Conservation (phyloP, 1,140 invertebrate species). For the Drosophila elegans region DNA sequence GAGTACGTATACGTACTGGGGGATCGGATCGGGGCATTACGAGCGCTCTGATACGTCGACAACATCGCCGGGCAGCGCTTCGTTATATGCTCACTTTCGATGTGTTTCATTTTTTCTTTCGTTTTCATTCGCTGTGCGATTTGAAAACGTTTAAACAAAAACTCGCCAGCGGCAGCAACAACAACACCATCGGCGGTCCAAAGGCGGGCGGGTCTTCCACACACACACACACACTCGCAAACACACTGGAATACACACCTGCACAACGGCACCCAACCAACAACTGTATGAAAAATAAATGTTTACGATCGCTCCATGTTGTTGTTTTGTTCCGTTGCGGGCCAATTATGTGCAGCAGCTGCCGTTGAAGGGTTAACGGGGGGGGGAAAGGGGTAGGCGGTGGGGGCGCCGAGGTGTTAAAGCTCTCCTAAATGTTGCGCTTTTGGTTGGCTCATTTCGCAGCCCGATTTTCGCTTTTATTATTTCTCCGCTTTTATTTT, state of each 20-base stretch:
- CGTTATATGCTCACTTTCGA: constrained; percentile 79
- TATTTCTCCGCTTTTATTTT: constrained; percentile 22
- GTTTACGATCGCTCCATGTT: constrained; percentile 57
- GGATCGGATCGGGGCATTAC: constrained; percentile 12
- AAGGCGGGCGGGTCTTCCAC: constrained; percentile 78
- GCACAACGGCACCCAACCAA: constrained; percentile 11
- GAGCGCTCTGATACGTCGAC: constrained; percentile 75
- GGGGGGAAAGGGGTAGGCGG: constrained; percentile 1
- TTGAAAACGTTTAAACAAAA: constrained; percentile 82
- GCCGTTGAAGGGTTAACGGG: constrained; percentile 53
- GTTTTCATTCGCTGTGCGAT: constrained; percentile 83
- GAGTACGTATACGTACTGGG: neutral
- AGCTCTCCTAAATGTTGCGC: constrained; percentile 33
- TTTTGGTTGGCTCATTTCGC: constrained; percentile 16
- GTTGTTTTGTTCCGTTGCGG: constrained; percentile 40
- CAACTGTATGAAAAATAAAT: constrained; percentile 67
- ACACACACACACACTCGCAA: constrained; percentile 35
- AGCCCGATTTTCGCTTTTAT: constrained; percentile 20
- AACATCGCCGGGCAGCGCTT: constrained; percentile 54
- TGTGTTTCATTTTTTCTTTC: constrained; percentile 84
- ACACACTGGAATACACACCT: constrained; percentile 44
- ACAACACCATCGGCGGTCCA: constrained; percentile 43
- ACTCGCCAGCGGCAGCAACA: constrained; percentile 54
- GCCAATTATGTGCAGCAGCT: constrained; percentile 82
- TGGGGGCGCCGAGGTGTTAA: constrained; percentile 43